Conservation (phyloP, 1,140 invertebrate genomes). For the Lordiphosa collinella region DNA sequence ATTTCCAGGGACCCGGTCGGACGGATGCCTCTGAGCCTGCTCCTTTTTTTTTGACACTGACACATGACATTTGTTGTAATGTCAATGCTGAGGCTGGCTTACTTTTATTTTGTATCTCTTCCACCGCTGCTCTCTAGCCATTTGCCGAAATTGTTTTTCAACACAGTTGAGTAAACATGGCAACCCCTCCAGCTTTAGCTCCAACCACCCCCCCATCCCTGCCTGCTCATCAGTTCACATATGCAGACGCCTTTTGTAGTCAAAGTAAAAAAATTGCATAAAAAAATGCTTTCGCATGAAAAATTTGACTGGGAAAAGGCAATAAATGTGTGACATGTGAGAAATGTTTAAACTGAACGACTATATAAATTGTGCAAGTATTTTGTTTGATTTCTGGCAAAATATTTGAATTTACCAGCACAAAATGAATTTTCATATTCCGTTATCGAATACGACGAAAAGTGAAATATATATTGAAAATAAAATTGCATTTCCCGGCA, state of each 20-base stretch:
- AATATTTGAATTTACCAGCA: slow-evolving; percentile 8
- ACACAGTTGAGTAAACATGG: slow-evolving; percentile 74
- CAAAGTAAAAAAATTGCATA: slow-evolving; percentile 33
- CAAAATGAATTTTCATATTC: slow-evolving; percentile 7
- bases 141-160: slow-evolving; percentile 74
- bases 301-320: slow-evolving; percentile 26
- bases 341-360: slow-evolving; percentile 22
- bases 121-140: slow-evolving; percentile 26
- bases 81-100: slow-evolving; percentile 38
- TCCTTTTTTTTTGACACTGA: slow-evolving; percentile 62
- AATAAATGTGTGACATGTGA: slow-evolving; percentile 23
- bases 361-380: slow-evolving; percentile 22
- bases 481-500: neutral
- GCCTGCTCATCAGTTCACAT: too few relatives aligned
- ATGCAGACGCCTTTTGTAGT: neutral
- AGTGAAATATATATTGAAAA: slow-evolving; percentile 7
- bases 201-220: too few relatives aligned
- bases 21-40: slow-evolving; percentile 1
- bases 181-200: neutral
- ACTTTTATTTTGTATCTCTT: slow-evolving; percentile 21
- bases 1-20: slow-evolving; percentile 36
- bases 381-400: slow-evolving; percentile 21
- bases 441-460: neutral
- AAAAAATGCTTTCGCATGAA: slow-evolving; percentile 19
- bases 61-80: slow-evolving; percentile 71